Evolutionary conservation across 2,113 vertebrate genomes (phyloP), one percentile per base, ranked within the genome.

Genomic region (Elaphurus davidianus): DNA sequence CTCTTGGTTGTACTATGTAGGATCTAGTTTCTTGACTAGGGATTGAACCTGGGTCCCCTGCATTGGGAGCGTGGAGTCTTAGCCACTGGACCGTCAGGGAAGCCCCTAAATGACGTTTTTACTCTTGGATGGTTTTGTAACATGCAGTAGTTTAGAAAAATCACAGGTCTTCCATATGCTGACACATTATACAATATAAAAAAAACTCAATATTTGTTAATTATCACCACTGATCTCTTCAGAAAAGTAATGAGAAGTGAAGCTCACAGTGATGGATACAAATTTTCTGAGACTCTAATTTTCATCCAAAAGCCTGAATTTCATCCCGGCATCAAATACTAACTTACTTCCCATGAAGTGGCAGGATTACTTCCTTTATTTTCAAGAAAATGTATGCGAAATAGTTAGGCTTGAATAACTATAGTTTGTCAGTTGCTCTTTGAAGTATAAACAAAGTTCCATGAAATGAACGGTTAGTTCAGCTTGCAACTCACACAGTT

Each of bases 181-280:
- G 47, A 91, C 82, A 76, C 19, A 88, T 47, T 67, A 76, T 12
- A 28, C 11, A 85, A 40, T 28, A 85, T 43, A 7, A 14, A 78
- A 81, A 90, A 96, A 79, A 6, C 54, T 64, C 50, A 76, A 47
- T 78, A 81, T 54, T 91, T 52, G 54, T 90, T 89, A 82, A 83
- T n/a, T 55, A 96, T 74, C 11, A 71, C 25, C 43, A 55, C 16
- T 60, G 64, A 47, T 21, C 55, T 47, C 84, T 90, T 78, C 6
- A 54, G 87, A 74, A 85, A 87, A 91, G 9, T 83, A 50, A 62
- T 11, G 36, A 91, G 94, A 97, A 97, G 40, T 71, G 28, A 96
- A 89, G 43, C 45, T 89, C 54, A 83, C 17, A 78, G 59, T 30
- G 36, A 81, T 12, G 27, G 55, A 87, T 36, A 57, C 79, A 85